These are phyloP conservation scores for Saccostrea echinata DNA, from an alignment of 1,140 invertebrate species.

Conservation along the genomic window DNA sequence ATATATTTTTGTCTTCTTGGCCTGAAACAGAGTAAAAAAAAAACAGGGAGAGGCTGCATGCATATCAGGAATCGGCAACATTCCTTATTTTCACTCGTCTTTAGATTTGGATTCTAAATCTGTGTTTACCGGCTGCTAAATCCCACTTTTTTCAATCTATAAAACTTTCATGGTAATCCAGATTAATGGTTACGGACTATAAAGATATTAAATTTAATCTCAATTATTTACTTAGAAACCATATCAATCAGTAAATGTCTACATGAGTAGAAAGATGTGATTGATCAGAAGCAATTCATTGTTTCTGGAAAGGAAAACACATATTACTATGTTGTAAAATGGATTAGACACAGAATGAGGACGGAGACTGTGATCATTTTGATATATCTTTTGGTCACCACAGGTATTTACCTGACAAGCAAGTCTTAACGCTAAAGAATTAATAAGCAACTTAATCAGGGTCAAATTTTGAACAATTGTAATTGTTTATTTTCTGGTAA, in stretches of 20 bases:
- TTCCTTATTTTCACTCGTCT: background rate
- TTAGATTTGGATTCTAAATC: background rate
- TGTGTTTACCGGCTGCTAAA: background rate
- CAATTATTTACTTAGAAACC: conserved; percentile 13
- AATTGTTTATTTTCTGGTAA: too few relatives aligned
- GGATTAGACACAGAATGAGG: conserved; percentile 13
- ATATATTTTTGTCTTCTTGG: too few relatives aligned
- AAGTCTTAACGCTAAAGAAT: background rate
- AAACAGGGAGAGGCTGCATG: too few relatives aligned
- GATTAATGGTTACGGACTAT: background rate
- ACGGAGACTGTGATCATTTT: background rate
- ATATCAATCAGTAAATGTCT: background rate
- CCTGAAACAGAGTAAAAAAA: too few relatives aligned
- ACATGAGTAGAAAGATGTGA: conserved; percentile 19
- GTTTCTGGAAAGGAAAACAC: background rate
- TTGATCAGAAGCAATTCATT: background rate
- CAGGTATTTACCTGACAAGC: background rate
- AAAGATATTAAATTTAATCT: background rate
- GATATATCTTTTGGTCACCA: background rate
- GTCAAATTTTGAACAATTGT: too few relatives aligned
- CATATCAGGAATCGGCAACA: background rate
- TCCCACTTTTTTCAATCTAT: background rate
- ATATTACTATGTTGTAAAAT: background rate
- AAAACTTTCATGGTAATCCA: background rate
- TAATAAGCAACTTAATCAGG: too few relatives aligned